These are phyloP conservation scores for Anguilla obscura DNA, from an alignment of 2,797 vertebrate species.

Conservation along the genomic window DNA sequence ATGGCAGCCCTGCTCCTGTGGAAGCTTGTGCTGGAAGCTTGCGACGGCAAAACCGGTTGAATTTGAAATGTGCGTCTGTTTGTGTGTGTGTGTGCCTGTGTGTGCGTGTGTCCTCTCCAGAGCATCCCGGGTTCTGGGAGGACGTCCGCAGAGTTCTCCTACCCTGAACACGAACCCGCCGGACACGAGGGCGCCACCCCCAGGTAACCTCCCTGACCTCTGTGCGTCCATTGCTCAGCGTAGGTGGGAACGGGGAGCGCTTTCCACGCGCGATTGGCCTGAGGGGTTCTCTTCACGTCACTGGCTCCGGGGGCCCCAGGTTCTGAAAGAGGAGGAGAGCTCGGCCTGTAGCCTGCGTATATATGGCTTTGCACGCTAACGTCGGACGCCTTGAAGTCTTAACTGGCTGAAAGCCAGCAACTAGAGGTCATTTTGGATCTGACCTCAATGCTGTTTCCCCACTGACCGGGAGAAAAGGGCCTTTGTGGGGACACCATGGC, in stretches of 20 bases:
- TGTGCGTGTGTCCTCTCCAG: not conserved
- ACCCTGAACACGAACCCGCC: not conserved
- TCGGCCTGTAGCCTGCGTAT: not conserved
- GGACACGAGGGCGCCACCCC: not conserved
- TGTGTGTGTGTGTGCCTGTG: not conserved
- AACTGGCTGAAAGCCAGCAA: not conserved
- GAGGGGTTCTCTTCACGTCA: not conserved
- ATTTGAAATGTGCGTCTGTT: not conserved
- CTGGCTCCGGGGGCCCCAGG: not conserved
- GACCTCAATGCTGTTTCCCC: conserved; percentile 3
- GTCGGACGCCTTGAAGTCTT: not conserved
- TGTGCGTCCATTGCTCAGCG: not conserved
- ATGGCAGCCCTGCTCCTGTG: not conserved
- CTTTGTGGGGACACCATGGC: not conserved
- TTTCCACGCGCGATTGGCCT: not conserved
- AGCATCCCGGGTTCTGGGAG: not conserved
- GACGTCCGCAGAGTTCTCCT: not conserved
- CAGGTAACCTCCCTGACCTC: not conserved
- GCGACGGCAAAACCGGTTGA: not conserved
- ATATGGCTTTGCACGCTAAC: not conserved
- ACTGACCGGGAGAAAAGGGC: not conserved
- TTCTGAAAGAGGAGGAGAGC: too few species aligned
- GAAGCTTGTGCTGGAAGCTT: not conserved
- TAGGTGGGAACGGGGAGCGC: not conserved
- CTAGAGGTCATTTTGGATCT: not conserved